Percentiles rank a stretch among this genome's conserved stretches.
Evolutionary conservation across 2,113 vertebrate species (phyloP).

Genomic region (Argyrosomus japonicus): DNA sequence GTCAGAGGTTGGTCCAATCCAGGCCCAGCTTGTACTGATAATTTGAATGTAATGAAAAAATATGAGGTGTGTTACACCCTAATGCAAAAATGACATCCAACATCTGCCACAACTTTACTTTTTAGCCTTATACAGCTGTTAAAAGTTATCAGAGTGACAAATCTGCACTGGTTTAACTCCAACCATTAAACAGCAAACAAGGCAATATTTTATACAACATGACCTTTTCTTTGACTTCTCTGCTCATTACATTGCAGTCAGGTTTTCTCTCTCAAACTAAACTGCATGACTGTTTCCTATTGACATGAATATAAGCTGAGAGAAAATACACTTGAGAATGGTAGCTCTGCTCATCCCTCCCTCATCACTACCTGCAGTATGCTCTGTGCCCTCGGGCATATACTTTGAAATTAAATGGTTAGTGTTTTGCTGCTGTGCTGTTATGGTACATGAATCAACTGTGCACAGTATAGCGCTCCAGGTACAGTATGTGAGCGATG

Average conservation of each 20-base stretch:
- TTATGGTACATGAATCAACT: not conserved
- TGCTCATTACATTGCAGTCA: not conserved
- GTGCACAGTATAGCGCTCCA: too few species aligned
- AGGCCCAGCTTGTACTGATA: too few species aligned
- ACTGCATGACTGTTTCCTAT: not conserved
- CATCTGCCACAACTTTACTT: not conserved
- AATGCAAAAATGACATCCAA: not conserved
- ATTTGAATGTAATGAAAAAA: not conserved
- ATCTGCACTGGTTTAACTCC: not conserved
- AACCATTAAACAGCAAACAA: not conserved
- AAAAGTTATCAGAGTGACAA: too few species aligned
- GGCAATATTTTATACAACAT: not conserved
- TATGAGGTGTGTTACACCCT: not conserved
- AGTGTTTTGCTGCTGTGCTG: not conserved
- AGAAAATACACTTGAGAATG: not conserved
- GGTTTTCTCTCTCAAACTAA: not conserved
- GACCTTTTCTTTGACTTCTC: not conserved
- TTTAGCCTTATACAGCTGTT: not conserved
- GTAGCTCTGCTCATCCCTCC: not conserved
- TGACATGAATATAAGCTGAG: not conserved
- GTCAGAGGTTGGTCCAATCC: not conserved
- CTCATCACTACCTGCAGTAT: not conserved
- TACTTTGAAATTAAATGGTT: not conserved
- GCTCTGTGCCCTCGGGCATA: not conserved
- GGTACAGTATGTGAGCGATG: not conserved